These are phyloP conservation scores for Guaruba guarouba DNA, from an alignment of 2,113 vertebrate genomes.

Conservation along the genomic window DNA sequence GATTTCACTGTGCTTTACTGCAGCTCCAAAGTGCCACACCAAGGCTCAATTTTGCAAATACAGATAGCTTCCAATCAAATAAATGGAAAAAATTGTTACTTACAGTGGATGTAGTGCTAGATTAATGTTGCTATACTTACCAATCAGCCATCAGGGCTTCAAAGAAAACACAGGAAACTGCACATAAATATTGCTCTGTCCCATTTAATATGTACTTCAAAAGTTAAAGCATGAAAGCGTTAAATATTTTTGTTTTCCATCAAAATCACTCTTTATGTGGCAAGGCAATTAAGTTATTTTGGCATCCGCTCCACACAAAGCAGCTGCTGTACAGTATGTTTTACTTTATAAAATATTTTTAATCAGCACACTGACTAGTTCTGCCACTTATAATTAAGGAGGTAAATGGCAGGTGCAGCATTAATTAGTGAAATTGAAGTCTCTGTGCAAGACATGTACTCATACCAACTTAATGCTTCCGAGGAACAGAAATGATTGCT, in stretches of 20 bases:
- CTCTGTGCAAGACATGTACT: conserved; percentile 20
- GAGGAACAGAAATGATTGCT: background rate
- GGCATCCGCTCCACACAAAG: conserved; percentile 29
- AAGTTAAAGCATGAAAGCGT: conserved; percentile 1
- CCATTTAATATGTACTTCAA: background rate
- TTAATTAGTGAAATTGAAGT: conserved; percentile 63
- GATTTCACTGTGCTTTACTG: background rate
- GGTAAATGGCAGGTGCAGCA: conserved; percentile 70
- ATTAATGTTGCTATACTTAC: background rate
- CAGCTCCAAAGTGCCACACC: background rate
- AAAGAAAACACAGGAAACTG: background rate
- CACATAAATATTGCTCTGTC: conserved; percentile 15
- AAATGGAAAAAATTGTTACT: background rate
- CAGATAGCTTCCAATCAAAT: background rate
- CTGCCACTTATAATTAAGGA: conserved; percentile 71
- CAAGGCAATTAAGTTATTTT: conserved; percentile 58
- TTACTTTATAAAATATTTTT: conserved; percentile 63
- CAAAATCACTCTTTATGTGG: background rate
- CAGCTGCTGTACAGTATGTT: conserved; percentile 70
- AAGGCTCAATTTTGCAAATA: background rate
- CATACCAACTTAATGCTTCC: background rate
- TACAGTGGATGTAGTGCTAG: background rate
- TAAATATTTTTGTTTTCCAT: conserved; percentile 35
- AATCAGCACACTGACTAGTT: conserved; percentile 67
- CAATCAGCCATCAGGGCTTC: background rate